A percentile compares a stretch with the other conserved stretches of the same genome.
phyloP scores from a whole-genome alignment of 2,888 invertebrate genomes.

The Eristalis arbustorum region DNA sequence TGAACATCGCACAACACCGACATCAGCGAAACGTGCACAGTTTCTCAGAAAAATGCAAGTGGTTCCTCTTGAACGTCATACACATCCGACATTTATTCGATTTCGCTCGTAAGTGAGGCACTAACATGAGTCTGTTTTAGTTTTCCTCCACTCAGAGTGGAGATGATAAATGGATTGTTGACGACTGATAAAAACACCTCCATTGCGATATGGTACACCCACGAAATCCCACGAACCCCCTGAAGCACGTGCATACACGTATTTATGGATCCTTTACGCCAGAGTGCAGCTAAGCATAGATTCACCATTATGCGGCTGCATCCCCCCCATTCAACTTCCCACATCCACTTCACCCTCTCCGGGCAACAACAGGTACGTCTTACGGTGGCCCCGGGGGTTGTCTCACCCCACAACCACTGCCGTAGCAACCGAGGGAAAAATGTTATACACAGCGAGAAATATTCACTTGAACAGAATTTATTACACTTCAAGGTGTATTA shows the following conservation, averaged over 20 bases:
- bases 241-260: neutral
- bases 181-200: neutral
- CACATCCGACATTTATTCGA: neutral
- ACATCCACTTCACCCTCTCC: neutral
- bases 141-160: neutral
- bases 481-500: slow-evolving; percentile 69
- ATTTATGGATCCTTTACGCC: neutral
- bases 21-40: neutral
- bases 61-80: neutral
- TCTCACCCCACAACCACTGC: slow-evolving; percentile 6
- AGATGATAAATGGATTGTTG: neutral
- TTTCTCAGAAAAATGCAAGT: neutral
- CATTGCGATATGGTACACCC: neutral
- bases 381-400: neutral
- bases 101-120: neutral
- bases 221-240: neutral
- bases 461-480: slow-evolving; percentile 66
- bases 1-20: neutral
- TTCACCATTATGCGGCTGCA: neutral
- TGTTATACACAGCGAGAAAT: slow-evolving; percentile 41
- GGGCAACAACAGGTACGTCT: neutral
- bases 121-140: neutral
- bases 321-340: neutral
- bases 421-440: slow-evolving; percentile 11
- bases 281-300: neutral